Evolutionary conservation across 2,888 invertebrate genomes (phyloP), one percentile per base, ranked within the genome.

Genomic region (Elysia crispata): DNA sequence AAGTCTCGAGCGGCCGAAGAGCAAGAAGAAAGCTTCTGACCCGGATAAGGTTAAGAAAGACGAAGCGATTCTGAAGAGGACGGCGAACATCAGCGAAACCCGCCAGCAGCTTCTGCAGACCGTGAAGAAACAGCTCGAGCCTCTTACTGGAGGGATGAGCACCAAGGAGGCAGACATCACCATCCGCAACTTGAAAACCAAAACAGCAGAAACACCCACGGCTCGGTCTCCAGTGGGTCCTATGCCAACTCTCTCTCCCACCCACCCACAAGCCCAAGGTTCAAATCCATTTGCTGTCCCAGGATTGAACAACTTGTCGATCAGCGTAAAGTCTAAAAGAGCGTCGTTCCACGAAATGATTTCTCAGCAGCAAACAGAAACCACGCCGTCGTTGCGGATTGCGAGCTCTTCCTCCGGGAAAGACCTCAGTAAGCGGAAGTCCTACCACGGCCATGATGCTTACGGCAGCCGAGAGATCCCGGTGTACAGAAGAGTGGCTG

Each of bases 401-500:
- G 41, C 41, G 41, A n/a, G n/a, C n/a, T 41, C 41, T 11, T 6
- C 5, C 41, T 41, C 41, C 11, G 41, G 41, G 5, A 60, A 6
- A 23, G 62, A 70, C 28, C 1, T 0, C 6, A 41, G 66, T 25
- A 60, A 57, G 60, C 18, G 74, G 3, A 72, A 64, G 73, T 78
- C 78, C 11, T 66, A 18, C 67, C 67, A 74, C 1, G 67, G 54
- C 23, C 33, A 64, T 0, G 74, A 79, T 20, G 8, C 74, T 23
- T 75, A 79, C n/a, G 79, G 79, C 5, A 79, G 67, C n/a, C 41
- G 30, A 3, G 80, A 76, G 20, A 80, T 80, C 33, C 80, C 80
- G 1, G 60, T 31, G 0, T 80, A 80, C 70, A 67, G 49, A n/a
- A 57, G 80, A 49, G 76, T 70, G 0, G 75, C 80, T 6, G 70